These are phyloP conservation scores for Polypedilum vanderplanki DNA, from an alignment of 1,140 invertebrate genomes.

Conservation along the genomic window DNA sequence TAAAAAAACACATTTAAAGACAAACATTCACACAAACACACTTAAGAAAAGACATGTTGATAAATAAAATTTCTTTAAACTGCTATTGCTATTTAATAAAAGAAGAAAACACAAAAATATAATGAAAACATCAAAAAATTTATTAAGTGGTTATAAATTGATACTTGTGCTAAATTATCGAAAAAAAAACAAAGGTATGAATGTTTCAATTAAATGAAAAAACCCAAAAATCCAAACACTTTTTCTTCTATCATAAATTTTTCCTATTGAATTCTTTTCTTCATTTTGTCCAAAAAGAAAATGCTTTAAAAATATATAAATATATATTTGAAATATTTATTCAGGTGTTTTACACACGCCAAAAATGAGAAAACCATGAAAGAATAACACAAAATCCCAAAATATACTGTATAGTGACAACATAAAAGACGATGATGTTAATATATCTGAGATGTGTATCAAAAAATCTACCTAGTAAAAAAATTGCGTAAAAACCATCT, in stretches of 20 bases:
- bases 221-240: not conserved
- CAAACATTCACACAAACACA: too few species aligned
- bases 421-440: not conserved
- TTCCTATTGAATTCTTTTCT: not conserved
- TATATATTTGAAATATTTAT: not conserved
- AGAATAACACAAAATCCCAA: too few species aligned
- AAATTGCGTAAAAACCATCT: not conserved
- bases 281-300: conserved; percentile 7
- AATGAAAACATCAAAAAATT: not conserved
- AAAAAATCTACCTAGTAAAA: not conserved
- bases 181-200: not conserved
- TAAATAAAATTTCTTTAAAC: not conserved
- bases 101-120: not conserved
- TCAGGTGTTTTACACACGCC: not conserved
- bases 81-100: not conserved
- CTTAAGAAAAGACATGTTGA: not conserved
- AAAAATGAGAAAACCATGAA: too few species aligned
- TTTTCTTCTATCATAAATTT: not conserved
- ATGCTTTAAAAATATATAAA: not conserved
- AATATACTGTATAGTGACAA: not conserved
- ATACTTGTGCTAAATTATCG: conserved; percentile 7
- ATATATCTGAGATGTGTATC: conserved; percentile 2
- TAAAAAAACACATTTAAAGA: not conserved
- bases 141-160: not conserved
- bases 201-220: not conserved